Base-by-base conservation (phyloP, 1,140 invertebrate genomes). In the Eumaeus atala region DNA sequence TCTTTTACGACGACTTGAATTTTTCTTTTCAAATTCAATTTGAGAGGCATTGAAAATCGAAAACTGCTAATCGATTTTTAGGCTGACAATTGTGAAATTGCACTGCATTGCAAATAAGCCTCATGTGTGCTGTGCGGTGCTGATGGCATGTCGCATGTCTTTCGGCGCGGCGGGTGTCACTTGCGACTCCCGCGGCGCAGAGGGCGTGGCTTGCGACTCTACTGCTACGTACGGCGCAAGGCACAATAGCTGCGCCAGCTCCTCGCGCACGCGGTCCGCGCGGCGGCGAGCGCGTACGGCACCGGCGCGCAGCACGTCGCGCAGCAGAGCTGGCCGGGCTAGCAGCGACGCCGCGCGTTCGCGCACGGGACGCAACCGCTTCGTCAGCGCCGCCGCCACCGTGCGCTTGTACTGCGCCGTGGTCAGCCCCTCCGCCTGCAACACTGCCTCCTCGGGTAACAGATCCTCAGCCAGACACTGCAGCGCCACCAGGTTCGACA, bases 401-500 rank as follows among this genome's bases (percentile, higher is more conserved):
- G 69, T 69, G 12, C 50, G 49, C 67, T 83, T 85, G 70, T 82
- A 85, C 60, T 77, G 74, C 16, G 70, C 94, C 40, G 96, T 98
- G 71, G 94, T 92, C 11, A 96, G 62, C 10, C 86, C 81, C 59
- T 87, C 72, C 16, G 87, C 89, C 81, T 96, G 91, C 54, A 90
- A 79, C 70, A 92, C 92, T 61, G 97, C 93, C 56, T 93, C 89
- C 58, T 94, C 90, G 0, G 91, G 87, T n/a, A 89, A 80, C 78
- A 91, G 88, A 17, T 91, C 93, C 18, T 91, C 92, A 1, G 95
- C 85, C 40, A 94, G 83, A 34, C 93, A 92, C 88, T 98, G 95
- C 58, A 99, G 94, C 48, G 89, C 88, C 59, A 99, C 90, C 8
- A 99, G 87, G 89, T 98, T 98, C 11, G 96, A 90, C 14, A 99